These are phyloP conservation scores for Tolmerus cingulatus DNA, from an alignment of 2,888 invertebrate genomes.

Conservation along the genomic window DNA sequence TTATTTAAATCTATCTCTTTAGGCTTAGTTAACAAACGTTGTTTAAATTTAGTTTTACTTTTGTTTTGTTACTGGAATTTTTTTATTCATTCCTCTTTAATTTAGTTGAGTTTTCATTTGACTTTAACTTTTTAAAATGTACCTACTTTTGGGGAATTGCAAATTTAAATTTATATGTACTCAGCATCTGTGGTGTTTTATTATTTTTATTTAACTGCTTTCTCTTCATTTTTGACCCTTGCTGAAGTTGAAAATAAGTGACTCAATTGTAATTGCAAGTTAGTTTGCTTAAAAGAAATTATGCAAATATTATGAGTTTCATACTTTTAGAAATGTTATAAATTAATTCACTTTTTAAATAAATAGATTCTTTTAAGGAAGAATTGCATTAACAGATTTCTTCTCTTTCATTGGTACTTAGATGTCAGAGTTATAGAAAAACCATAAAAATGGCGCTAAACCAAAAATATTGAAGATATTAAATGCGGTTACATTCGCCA, in stretches of 20 bases:
- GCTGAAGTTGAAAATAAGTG: neutral
- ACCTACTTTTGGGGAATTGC: neutral
- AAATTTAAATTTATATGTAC: neutral
- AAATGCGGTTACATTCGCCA: neutral
- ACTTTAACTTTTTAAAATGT: conserved; percentile 16
- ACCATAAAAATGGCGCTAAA: neutral
- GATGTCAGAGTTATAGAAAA: too few species aligned
- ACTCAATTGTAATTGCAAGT: neutral
- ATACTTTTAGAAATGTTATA: neutral
- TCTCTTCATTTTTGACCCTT: neutral
- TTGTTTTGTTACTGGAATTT: neutral
- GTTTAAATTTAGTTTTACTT: conserved; percentile 19
- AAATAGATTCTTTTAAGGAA: neutral
- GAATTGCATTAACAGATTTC: too few species aligned
- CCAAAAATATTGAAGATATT: neutral
- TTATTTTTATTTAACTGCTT: neutral
- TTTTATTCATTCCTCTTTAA: neutral
- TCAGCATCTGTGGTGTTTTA: neutral
- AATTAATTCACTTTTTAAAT: neutral
- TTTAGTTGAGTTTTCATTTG: neutral
- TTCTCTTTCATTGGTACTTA: too few species aligned
- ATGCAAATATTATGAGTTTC: neutral
- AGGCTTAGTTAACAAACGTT: conserved; percentile 25
- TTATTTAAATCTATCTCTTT: conserved; percentile 27
- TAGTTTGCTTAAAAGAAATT: neutral